These are phyloP conservation scores for Ladona fulva DNA, from an alignment of 1,140 invertebrate species.

Conservation along the genomic window DNA sequence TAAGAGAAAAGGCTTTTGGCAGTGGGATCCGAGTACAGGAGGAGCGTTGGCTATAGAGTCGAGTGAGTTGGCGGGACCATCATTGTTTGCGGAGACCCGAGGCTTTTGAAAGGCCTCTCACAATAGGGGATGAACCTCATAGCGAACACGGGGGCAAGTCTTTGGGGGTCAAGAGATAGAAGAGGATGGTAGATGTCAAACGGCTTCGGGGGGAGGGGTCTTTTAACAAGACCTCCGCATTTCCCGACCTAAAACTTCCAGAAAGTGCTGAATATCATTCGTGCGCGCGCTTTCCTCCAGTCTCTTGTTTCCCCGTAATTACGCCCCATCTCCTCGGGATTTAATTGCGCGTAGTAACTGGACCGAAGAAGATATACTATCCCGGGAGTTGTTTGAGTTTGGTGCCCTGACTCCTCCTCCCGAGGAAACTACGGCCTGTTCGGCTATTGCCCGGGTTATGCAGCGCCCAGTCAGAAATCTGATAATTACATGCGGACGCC, in stretches of 20 bases:
- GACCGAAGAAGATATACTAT: neutral
- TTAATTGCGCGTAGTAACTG: neutral
- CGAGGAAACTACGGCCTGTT: too few species aligned
- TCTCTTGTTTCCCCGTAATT: neutral
- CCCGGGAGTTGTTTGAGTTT: neutral
- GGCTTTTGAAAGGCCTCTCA: neutral
- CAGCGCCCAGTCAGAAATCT: neutral
- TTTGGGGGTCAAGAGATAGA: neutral
- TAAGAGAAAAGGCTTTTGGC: too few species aligned
- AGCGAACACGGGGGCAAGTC: too few species aligned
- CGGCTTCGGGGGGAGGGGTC: neutral
- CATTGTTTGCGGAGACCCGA: too few species aligned
- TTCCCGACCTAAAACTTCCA: neutral
- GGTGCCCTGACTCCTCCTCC: too few species aligned
- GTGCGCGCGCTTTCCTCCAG: neutral
- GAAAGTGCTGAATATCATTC: slow-evolving; percentile 4
- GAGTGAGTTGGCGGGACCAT: too few species aligned
- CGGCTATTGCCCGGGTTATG: too few species aligned
- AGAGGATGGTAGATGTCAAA: neutral
- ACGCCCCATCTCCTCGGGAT: neutral
- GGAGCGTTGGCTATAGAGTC: too few species aligned
- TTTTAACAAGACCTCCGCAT: neutral
- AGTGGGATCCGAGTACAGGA: too few species aligned
- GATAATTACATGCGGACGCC: neutral
- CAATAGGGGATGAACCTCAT: neutral